Evolutionary conservation across 2,113 vertebrate species (phyloP).

Genomic region (Heptranchias perlo): DNA sequence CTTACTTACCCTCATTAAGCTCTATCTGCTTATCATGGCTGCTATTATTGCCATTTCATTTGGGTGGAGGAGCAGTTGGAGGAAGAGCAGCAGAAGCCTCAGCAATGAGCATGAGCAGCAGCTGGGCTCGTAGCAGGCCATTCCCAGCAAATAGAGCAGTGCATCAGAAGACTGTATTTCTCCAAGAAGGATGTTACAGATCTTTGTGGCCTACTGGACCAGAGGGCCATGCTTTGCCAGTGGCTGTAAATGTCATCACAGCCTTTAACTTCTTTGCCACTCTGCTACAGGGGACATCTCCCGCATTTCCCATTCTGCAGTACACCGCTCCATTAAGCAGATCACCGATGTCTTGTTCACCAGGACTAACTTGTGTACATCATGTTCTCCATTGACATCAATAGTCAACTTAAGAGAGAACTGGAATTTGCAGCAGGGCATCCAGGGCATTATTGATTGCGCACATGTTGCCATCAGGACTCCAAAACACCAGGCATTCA

Average conservation of each 20-base stretch:
- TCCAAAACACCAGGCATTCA: too few species aligned
- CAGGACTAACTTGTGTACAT: neutral
- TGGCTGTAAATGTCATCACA: neutral
- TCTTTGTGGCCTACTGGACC: neutral
- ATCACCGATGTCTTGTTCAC: neutral
- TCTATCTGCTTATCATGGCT: neutral
- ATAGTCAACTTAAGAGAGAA: too few species aligned
- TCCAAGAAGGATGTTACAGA: neutral
- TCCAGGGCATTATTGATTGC: too few species aligned
- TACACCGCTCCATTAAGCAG: too few species aligned
- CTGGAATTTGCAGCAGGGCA: too few species aligned
- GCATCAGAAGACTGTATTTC: neutral
- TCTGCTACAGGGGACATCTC: neutral
- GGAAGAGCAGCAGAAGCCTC: neutral
- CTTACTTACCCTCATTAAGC: neutral
- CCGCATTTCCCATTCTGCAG: neutral
- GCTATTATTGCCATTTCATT: neutral
- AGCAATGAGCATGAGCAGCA: neutral
- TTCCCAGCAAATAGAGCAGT: neutral
- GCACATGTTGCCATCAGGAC: too few species aligned
- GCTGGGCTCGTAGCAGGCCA: neutral
- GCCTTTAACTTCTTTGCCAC: neutral
- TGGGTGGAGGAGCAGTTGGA: too few species aligned
- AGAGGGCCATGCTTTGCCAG: neutral
- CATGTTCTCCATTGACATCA: neutral